A percentile compares a stretch with the other conserved stretches of the same genome.
These are phyloP conservation scores for Aramus guarauna DNA, from an alignment of 2,113 vertebrate genomes.

Conservation along the genomic window DNA sequence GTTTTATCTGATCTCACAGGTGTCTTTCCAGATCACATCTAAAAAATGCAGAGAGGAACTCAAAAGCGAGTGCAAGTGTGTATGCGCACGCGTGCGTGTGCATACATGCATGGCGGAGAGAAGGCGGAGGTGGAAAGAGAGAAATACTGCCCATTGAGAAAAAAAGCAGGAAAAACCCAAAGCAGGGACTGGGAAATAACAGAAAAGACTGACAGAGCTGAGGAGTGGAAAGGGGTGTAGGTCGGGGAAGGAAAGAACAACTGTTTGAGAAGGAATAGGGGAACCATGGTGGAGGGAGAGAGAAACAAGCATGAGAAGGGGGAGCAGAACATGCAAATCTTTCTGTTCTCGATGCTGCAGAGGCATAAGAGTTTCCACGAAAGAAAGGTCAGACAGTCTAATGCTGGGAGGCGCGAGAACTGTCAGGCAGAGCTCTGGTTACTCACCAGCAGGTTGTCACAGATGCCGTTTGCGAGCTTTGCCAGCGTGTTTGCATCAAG, in stretches of 20 bases:
- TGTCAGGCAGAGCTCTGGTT: neutral
- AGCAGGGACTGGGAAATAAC: neutral
- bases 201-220: accelerated
- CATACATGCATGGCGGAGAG: neutral
- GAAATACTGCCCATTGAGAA: neutral
- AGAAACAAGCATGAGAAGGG: neutral
- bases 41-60: neutral
- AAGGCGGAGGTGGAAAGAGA: neutral
- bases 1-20: conserved; percentile 20
- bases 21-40: neutral
- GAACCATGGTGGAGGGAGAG: neutral
- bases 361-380: neutral
- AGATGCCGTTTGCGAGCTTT: conserved; percentile 91
- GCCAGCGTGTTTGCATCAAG: conserved; percentile 96
- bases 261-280: neutral
- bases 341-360: neutral
- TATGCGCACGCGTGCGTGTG: accelerated
- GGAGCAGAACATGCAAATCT: neutral
- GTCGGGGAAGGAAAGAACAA: neutral
- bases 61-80: neutral
- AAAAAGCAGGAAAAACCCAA: neutral
- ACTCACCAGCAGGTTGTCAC: conserved; percentile 96
- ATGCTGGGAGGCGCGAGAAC: neutral
- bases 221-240: neutral
- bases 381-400: neutral